These are phyloP conservation scores for Thermophis baileyi DNA, from an alignment of 2,113 vertebrate genomes.

Conservation along the genomic window DNA sequence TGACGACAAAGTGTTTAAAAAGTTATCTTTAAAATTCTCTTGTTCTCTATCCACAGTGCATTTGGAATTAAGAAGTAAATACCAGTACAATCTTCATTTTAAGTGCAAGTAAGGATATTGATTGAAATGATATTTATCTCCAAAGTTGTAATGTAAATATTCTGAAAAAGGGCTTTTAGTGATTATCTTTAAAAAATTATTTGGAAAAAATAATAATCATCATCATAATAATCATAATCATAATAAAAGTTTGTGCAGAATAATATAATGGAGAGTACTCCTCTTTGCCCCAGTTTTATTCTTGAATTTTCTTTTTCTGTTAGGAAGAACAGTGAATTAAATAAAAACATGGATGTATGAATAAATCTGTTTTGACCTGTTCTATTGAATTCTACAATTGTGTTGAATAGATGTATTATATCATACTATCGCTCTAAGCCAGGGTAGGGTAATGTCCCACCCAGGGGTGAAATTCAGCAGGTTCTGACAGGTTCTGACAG, in stretches of 20 bases:
- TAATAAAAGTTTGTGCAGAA: not conserved
- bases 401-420: not conserved
- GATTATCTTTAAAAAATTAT: not conserved
- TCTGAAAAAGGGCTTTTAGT: not conserved
- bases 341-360: not conserved
- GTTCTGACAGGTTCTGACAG: too few relatives aligned
- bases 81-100: not conserved
- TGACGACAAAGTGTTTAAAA: not conserved
- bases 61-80: not conserved
- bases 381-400: not conserved
- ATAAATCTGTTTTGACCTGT: too few relatives aligned
- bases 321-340: not conserved
- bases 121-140: not conserved
- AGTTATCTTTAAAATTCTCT: not conserved
- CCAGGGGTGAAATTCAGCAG: too few relatives aligned
- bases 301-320: not conserved
- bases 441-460: not conserved
- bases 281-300: not conserved
- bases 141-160: not conserved
- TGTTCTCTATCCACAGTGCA: not conserved
- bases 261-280: not conserved
- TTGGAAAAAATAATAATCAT: not conserved
- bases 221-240: not conserved
- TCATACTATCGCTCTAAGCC: not conserved
- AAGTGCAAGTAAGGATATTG: not conserved